phyloP scores from a whole-genome alignment of 2,113 vertebrate species.

The Brachyhypopomus occidentalis region DNA sequence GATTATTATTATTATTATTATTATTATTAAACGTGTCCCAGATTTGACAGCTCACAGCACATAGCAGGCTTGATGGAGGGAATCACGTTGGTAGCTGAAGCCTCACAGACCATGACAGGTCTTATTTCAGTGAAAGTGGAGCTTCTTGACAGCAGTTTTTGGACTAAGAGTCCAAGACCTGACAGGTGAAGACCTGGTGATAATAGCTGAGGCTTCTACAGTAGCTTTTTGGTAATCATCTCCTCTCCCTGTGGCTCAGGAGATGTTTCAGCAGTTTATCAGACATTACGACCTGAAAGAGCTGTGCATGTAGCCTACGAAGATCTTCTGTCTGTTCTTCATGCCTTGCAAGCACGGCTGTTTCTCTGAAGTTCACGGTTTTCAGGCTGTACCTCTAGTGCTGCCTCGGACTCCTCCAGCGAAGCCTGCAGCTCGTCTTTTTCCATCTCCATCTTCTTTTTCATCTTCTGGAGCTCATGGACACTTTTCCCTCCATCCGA shows the following conservation, averaged over 20 bases:
- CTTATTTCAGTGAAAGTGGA: background rate
- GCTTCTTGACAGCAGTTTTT: background rate
- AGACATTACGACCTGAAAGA: conserved; percentile 14
- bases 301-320: conserved; percentile 1
- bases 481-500: conserved; percentile 78
- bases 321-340: background rate
- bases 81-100: background rate
- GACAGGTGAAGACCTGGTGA: background rate
- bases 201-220: conserved; percentile 23
- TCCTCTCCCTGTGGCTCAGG: background rate
- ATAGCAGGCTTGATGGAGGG: background rate
- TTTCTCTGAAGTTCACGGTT: background rate
- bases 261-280: conserved; percentile 43
- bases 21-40: no score
- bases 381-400: conserved; percentile 69
- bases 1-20: no score
- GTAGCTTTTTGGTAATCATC: background rate
- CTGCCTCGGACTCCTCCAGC: conserved; percentile 78
- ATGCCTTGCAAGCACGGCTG: background rate
- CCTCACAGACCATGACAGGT: background rate
- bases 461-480: conserved; percentile 80
- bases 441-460: conserved; percentile 82
- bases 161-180: conserved; percentile 8
- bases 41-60: background rate
- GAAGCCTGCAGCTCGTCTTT: conserved; percentile 80